phyloP scores from a whole-genome alignment of 37 sponge, comb jelly and placozoan genomes.

The Theonella swinhoei region DNA sequence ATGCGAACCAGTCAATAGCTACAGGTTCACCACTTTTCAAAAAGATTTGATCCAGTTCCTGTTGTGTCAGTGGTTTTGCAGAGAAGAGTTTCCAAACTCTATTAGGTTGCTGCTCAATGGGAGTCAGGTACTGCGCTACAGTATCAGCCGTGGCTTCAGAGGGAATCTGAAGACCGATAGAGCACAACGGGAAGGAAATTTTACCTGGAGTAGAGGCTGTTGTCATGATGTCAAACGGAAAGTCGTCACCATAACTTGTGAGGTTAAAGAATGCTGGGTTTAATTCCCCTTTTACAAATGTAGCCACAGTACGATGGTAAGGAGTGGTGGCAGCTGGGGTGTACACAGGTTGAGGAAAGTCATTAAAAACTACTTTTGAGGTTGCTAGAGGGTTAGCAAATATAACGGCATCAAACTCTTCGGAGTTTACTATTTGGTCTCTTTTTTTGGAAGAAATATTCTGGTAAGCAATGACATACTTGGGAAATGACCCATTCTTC shows the following conservation, averaged over 20 bases:
- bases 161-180: conserved; percentile 54
- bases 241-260: neutral
- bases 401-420: conserved; percentile 75
- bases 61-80: conserved; percentile 54
- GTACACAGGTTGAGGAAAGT: conserved; percentile 55
- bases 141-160: conserved; percentile 47
- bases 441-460: neutral
- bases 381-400: conserved; percentile 72
- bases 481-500: neutral
- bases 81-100: conserved; percentile 83
- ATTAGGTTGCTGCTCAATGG: conserved; percentile 29
- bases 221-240: conserved; percentile 68
- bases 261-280: conserved; percentile 64
- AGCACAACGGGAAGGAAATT: conserved; percentile 48
- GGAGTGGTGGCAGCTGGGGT: conserved; percentile 46
- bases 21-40: neutral
- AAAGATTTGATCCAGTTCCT: conserved; percentile 51
- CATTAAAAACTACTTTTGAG: conserved; percentile 58
- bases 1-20: conserved; percentile 78
- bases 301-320: conserved; percentile 82
- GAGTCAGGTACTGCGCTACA: conserved; percentile 40
- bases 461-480: neutral
- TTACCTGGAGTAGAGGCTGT: conserved; percentile 25
- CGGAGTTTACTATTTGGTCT: conserved; percentile 9
- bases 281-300: conserved; percentile 69